These are phyloP conservation scores for Rhinopomastus cyanomelas DNA, from an alignment of 2,113 vertebrate species.

Conservation along the genomic window DNA sequence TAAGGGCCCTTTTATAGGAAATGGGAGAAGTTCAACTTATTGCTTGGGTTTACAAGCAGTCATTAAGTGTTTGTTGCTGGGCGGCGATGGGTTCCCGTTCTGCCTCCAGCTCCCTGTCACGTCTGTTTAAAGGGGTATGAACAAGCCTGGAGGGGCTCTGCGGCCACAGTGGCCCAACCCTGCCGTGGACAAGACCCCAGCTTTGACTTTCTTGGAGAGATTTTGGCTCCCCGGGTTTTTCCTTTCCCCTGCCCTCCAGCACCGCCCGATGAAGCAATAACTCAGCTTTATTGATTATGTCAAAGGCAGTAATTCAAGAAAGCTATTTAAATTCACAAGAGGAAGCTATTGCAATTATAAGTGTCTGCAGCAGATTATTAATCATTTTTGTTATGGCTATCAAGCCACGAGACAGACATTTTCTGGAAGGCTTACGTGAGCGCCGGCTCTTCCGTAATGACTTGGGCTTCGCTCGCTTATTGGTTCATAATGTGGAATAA, in stretches of 20 bases:
- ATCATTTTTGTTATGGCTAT: constrained; percentile 69
- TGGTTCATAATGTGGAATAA: neutral
- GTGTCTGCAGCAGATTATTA: constrained; percentile 65
- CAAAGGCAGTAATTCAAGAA: constrained; percentile 70
- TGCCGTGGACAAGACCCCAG: neutral
- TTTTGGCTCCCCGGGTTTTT: neutral
- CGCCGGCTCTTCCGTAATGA: neutral
- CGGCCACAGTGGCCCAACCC: neutral
- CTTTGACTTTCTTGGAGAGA: neutral
- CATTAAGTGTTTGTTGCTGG: constrained; percentile 33
- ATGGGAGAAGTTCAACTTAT: constrained; percentile 2
- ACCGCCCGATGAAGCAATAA: constrained; percentile 30
- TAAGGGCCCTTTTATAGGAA: neutral
- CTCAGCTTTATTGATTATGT: constrained; percentile 70
- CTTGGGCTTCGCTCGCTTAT: constrained; percentile 8
- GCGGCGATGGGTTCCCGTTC: neutral
- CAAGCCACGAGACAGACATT: constrained; percentile 56
- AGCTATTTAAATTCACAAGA: constrained; percentile 71
- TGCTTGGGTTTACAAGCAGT: constrained; percentile 10
- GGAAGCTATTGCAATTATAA: constrained; percentile 70
- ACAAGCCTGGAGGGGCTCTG: neutral
- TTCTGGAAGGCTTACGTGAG: constrained; percentile 21
- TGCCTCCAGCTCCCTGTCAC: neutral
- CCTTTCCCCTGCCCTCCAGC: neutral
- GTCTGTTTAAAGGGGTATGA: neutral